Percentiles rank a stretch among this genome's conserved stretches.
Conservation (phyloP, 2,888 invertebrate species). For the Drosophila mercatorum region DNA sequence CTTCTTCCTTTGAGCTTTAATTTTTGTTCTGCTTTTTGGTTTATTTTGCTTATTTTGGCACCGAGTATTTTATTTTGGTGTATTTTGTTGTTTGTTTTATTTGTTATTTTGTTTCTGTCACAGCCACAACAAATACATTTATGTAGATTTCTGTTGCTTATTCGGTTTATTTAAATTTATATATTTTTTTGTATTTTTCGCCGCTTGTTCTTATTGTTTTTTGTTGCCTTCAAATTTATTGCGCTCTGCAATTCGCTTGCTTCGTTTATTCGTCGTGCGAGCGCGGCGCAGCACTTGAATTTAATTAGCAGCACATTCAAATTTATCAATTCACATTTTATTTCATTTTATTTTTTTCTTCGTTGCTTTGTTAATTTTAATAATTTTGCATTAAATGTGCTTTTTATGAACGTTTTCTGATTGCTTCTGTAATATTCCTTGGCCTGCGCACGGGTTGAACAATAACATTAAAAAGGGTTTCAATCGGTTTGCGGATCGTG, state of each 20-base stretch:
- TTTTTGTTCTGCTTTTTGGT: slow-evolving; percentile 35
- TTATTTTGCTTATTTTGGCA: slow-evolving; percentile 69
- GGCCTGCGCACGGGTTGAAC: slow-evolving; percentile 52
- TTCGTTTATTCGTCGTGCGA: slow-evolving; percentile 66
- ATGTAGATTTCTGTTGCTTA: slow-evolving; percentile 67
- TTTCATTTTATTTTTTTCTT: slow-evolving; percentile 20
- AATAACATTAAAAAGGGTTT: slow-evolving; percentile 51
- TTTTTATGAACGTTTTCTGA: slow-evolving; percentile 9
- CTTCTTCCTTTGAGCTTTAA: slow-evolving; percentile 8
- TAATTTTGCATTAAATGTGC: slow-evolving; percentile 45
- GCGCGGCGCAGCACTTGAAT: slow-evolving; percentile 75
- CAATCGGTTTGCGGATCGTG: slow-evolving; percentile 11
- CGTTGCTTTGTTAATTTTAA: slow-evolving; percentile 44
- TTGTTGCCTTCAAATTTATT: slow-evolving; percentile 61
- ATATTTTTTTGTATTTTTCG: slow-evolving; percentile 30
- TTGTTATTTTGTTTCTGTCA: slow-evolving; percentile 48
- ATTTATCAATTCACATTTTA: slow-evolving; percentile 72
- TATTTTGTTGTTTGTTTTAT: slow-evolving; percentile 23
- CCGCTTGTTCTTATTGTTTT: slow-evolving; percentile 60
- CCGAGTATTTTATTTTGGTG: slow-evolving; percentile 46
- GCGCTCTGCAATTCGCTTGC: slow-evolving; percentile 76
- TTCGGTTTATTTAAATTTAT: slow-evolving; percentile 42
- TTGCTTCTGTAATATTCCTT: slow-evolving; percentile 7
- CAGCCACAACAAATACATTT: slow-evolving; percentile 73
- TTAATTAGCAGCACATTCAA: slow-evolving; percentile 76